Conservation (phyloP, 1,140 invertebrate genomes). For the Ditylenchus dipsaci region DNA sequence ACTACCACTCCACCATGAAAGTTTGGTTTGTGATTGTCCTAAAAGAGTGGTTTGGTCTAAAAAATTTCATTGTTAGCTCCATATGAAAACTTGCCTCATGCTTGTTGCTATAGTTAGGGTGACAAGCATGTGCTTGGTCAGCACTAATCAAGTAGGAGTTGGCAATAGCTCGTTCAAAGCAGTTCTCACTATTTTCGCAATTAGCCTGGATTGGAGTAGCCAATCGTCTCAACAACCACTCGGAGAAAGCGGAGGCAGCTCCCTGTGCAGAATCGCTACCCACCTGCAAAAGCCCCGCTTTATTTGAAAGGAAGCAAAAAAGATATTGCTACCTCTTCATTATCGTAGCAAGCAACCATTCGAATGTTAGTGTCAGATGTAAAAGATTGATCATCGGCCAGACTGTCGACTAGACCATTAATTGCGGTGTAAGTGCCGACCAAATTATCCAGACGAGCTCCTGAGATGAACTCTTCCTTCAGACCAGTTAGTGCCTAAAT, state of each 20-base stretch:
- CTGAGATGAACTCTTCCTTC: slow-evolving; percentile 63
- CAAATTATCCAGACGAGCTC: slow-evolving; percentile 63
- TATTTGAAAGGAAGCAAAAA: not conserved
- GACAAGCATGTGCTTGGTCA: slow-evolving; percentile 62
- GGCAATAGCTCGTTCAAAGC: slow-evolving; percentile 43
- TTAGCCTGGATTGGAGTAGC: slow-evolving; percentile 13
- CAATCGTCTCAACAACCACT: slow-evolving; percentile 60
- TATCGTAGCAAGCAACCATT: slow-evolving; percentile 63
- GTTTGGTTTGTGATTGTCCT: slow-evolving; percentile 53
- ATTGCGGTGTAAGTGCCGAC: slow-evolving; percentile 61
- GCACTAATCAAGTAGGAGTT: slow-evolving; percentile 60
- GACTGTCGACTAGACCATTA: slow-evolving; percentile 50
- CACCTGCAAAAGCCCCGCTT: slow-evolving; percentile 4
- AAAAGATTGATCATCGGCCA: slow-evolving; percentile 30
- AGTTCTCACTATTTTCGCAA: slow-evolving; percentile 22
- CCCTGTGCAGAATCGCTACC: slow-evolving; percentile 41
- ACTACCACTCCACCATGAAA: slow-evolving; percentile 60
- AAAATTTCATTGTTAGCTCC: too few relatives aligned
- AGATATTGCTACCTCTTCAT: slow-evolving; percentile 60
- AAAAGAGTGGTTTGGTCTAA: not conserved
- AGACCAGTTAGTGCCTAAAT: slow-evolving; percentile 59
- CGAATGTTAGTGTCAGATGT: slow-evolving; percentile 59
- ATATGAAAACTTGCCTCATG: slow-evolving; percentile 51
- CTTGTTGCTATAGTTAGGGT: slow-evolving; percentile 60
- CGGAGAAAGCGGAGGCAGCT: slow-evolving; percentile 59